Base-by-base conservation (phyloP, 2,113 vertebrate species). In the Mesitornis unicolor region DNA sequence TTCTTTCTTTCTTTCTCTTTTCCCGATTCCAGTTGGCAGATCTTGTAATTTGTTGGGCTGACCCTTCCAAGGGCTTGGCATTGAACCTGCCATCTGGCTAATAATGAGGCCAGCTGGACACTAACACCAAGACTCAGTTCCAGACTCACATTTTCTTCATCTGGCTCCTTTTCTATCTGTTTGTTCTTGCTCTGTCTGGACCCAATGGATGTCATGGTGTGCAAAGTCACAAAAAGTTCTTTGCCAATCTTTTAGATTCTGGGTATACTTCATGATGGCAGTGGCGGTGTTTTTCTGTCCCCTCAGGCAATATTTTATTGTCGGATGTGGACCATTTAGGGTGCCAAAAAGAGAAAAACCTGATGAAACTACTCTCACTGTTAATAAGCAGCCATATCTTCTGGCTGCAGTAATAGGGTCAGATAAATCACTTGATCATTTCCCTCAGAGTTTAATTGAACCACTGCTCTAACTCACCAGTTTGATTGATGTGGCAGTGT, bases 81-180 rank as follows among this genome's bases (percentile, higher is more conserved):
- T 50, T 89, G 93, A 95, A 89, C 83, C 60, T 90, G 64, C 93
- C 95, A 96, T 96, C 96, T 97, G 96, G 91, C 60, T 89, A 92
- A 89, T 90, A 95, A 89, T 1, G 11, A 84, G 83, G 83, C 95
- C 95, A 96, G 93, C 83, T 97, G 96, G 94, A 97, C 93, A 75
- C 29, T 86, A 84, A 84, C 47, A 97, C 80, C 80, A 95, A 81
- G 76, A 93, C 43, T 92, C 33, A 78, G 54, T 90, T 60, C 91
- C 91, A 93, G 76, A 70, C 76, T 93, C 76, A 71, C 60, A 78
- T 89, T 95, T 90, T 94, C 70, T 93, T 95, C 86, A 67, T 89
- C 68, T 95, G 89, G 38, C n/a, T 95, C 68, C 38, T 92, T 90
- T 95, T 93, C 67, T 38, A 7, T 83, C n/a, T 79, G 50, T 88